Base-by-base conservation (phyloP, 1,140 invertebrate species). In the Nylanderia fulva region DNA sequence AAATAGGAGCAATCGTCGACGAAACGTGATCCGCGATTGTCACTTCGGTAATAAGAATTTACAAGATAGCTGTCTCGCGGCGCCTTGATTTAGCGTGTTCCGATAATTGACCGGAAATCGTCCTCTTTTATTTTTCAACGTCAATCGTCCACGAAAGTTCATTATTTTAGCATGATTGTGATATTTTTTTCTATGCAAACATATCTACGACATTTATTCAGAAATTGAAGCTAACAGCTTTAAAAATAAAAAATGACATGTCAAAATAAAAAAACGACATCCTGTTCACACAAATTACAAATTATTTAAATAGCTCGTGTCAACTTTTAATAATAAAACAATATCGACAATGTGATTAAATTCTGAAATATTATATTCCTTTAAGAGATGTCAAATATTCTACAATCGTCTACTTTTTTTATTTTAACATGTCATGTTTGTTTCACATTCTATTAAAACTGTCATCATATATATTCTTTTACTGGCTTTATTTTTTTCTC, bases 41-140 rank as follows among this genome's bases (percentile, higher is more conserved):
- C 64, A 56, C 39, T 56, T 45, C 21, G 48, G 15, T 77, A 64
- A 76, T 18, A 48, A 79, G 18, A 29, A n/a, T 56, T 27, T 68
- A 27, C 42, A 21, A 42, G 52, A 42, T 33, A 80, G 36, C 15
- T 13, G 39, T 64, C 60, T n/a, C n/a, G n/a, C n/a, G n/a, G 5
- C n/a, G 45, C 45, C 45, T 48, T 18, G 3, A 18, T 48, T 48
- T 18, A 33, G 4, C 18, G 15, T 13, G 36, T 71, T 56, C 24
- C 33, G n/a, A n/a, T n/a, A 71, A 71, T 80, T 69, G 71, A 80
- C 3, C 3, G 63, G 24, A 68, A 54, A 79, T 68, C 42, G 58
- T 15, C 9, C 18, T 8, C 18, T n/a, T 29, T 80, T 71, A 21
- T 71, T 56, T 71, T 80, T 71, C 7, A 80, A 80, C 71, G 6